Conservation (phyloP, 2,113 vertebrate species). For the Poecilia latipinna region DNA sequence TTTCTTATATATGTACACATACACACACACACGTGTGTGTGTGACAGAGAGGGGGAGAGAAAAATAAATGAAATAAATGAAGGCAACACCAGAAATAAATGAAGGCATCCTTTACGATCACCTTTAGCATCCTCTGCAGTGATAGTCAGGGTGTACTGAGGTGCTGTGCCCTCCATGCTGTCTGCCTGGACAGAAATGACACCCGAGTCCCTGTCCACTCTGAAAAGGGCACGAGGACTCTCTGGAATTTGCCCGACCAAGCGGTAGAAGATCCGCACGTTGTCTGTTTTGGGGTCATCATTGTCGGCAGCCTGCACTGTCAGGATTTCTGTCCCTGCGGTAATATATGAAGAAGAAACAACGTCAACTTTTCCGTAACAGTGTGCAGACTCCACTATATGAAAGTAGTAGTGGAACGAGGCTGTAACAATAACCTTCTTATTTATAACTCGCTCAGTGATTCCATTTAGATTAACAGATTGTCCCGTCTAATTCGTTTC, state of each 20-base stretch:
- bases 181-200: constrained; percentile 76
- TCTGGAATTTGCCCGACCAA: constrained; percentile 78
- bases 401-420: background rate
- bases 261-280: constrained; percentile 78
- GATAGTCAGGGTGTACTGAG: constrained; percentile 75
- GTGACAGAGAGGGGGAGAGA: no score
- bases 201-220: constrained; percentile 73
- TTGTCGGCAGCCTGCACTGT: constrained; percentile 80
- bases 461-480: constrained; percentile 64
- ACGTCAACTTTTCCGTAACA: background rate
- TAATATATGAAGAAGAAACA: constrained; percentile 13
- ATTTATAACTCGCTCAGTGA: constrained; percentile 48
- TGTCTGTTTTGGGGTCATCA: constrained; percentile 81
- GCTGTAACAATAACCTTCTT: constrained; percentile 30
- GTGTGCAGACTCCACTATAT: background rate
- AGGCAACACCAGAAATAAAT: background rate
- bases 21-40: no score
- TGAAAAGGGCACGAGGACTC: constrained; percentile 79
- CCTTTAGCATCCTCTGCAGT: constrained; percentile 82
- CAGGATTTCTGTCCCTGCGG: constrained; percentile 80
- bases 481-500: constrained; percentile 52
- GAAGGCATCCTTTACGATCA: constrained; percentile 29
- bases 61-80: no score
- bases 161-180: constrained; percentile 69
- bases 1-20: background rate